phyloP scores from a whole-genome alignment of 2,888 invertebrate species.

The Drosophila testacea region DNA sequence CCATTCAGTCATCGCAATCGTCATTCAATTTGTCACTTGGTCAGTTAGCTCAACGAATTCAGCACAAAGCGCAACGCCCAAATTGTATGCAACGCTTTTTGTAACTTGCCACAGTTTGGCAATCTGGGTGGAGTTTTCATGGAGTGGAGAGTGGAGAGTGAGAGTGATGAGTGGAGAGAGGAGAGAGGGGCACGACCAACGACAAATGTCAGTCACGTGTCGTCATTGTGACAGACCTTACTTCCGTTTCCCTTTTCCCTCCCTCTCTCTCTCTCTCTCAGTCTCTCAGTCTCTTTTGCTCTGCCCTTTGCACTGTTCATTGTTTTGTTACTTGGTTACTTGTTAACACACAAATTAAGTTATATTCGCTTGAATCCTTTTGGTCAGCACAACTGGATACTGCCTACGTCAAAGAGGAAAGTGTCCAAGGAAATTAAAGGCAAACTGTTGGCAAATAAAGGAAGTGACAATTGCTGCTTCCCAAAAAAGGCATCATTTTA shows the following conservation, averaged over 20 bases:
- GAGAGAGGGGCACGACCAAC: not conserved
- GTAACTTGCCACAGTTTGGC: slow-evolving; percentile 27
- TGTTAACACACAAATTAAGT: slow-evolving; percentile 73
- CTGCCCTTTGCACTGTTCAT: slow-evolving; percentile 23
- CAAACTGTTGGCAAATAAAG: slow-evolving; percentile 3
- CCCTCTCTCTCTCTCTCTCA: not conserved
- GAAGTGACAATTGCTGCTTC: slow-evolving; percentile 7
- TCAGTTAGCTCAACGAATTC: slow-evolving; percentile 32
- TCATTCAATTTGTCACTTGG: slow-evolving; percentile 55
- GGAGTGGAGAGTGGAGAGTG: not conserved
- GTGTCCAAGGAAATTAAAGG: slow-evolving; percentile 7
- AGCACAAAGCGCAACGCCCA: slow-evolving; percentile 56
- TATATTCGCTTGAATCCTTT: slow-evolving; percentile 53
- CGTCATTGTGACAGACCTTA: slow-evolving; percentile 17
- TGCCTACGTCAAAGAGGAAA: slow-evolving; percentile 3
- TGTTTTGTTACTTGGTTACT: slow-evolving; percentile 53
- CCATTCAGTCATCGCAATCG: slow-evolving; percentile 17
- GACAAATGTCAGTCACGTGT: slow-evolving; percentile 27
- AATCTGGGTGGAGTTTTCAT: not conserved
- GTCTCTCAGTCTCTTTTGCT: not conserved
- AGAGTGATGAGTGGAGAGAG: not conserved
- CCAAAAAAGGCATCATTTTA: not conserved
- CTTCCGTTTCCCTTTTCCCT: not conserved
- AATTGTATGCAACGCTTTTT: slow-evolving; percentile 61
- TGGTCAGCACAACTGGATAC: slow-evolving; percentile 9